A percentile compares a stretch with the other conserved stretches of the same genome.
These are phyloP conservation scores for Hylaeus anthracinus DNA, from an alignment of 1,140 invertebrate genomes.

Conservation along the genomic window DNA sequence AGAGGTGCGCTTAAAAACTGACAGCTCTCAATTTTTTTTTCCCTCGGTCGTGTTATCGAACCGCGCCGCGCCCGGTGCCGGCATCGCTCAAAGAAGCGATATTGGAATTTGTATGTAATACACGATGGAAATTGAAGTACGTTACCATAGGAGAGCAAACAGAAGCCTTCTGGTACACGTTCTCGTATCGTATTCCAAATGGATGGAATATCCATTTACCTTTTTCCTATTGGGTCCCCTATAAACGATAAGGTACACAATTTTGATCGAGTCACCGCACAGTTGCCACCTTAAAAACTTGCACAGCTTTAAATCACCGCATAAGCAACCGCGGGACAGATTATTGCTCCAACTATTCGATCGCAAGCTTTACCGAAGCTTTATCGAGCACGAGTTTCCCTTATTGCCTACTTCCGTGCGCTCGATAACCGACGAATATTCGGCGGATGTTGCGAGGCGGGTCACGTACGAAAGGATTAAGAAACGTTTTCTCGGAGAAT, in stretches of 20 bases:
- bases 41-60: not conserved
- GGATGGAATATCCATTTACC: not conserved
- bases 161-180: not conserved
- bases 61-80: not conserved
- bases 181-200: not conserved
- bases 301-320: too few relatives aligned
- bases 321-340: too few relatives aligned
- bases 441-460: too few relatives aligned
- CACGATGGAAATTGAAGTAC: slow-evolving; percentile 11
- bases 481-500: slow-evolving; percentile 9
- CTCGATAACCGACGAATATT: too few relatives aligned
- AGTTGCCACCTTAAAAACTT: not conserved
- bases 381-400: too few relatives aligned
- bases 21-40: not conserved
- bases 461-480: slow-evolving; percentile 33
- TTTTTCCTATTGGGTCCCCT: not conserved
- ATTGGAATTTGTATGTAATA: slow-evolving; percentile 40
- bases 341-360: too few relatives aligned
- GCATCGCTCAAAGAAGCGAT: slow-evolving; percentile 10
- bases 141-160: not conserved
- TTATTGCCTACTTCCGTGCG: not conserved
- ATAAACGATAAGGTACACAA: not conserved
- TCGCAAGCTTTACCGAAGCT: too few relatives aligned
- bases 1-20: not conserved
- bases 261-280: too few relatives aligned